Evolutionary conservation across 2,797 vertebrate genomes (phyloP), one percentile per base, ranked within the genome.

Genomic region (Danionella dracula): DNA sequence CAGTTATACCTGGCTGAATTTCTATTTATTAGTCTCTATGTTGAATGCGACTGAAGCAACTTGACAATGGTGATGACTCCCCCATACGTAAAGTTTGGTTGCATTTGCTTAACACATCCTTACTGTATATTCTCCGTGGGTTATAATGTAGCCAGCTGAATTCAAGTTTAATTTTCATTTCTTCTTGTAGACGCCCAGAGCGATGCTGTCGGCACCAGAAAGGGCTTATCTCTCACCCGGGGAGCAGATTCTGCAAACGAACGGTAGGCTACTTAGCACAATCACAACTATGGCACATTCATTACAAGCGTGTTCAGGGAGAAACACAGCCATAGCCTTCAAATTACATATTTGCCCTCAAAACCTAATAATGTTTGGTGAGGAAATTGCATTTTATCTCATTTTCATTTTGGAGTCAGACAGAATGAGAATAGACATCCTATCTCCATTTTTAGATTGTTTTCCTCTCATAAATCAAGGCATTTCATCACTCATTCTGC

Each of bases 281-380:
- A 66, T 75, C 66, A 23, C 66, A 59, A 72, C 59, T 40, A 70
- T 56, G 59, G 58, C 59, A 75, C 60, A 66, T 68, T 66, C 70
- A 73, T 72, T 74, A 75, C 78, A 73, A 63, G 49, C 32, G 49
- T 15, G 41, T 37, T 77, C 66, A 78, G 81, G 45, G 40, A 75
- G 46, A 61, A 54, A 76, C 4, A 23, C 70, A 79, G 19, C 42
- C 57, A 68, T 53, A 40, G 15, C 23, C 31, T 38, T 31, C 35
- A 50, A 72, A 61, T 66, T n/a, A 55, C 32, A 40, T 48, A 56
- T 66, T 66, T 61, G 42, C 35, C 63, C 56, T 38, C 23, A 16
- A 66, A 72, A 56, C 46, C 37, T 61, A 55, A 45, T 57, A 35
- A 42, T 49, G 63, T 61, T 56, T 55, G 34, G 29, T 34, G 41